These are phyloP conservation scores for Acleris holmiana DNA, from an alignment of 2,888 invertebrate genomes.

Conservation along the genomic window DNA sequence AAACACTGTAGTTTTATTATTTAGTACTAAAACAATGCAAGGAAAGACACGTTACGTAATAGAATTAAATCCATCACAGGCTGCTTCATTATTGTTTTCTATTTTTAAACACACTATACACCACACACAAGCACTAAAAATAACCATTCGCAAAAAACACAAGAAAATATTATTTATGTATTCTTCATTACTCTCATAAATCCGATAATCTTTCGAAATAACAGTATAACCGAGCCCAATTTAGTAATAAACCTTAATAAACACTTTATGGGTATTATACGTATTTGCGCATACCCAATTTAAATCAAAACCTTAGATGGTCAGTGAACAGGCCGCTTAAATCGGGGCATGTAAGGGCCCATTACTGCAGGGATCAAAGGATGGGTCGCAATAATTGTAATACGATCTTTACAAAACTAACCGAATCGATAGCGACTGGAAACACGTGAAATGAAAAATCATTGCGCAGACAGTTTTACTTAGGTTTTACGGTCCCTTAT, in stretches of 20 bases:
- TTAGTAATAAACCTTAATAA: not conserved
- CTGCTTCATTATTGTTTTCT: too few species aligned
- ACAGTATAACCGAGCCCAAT: not conserved
- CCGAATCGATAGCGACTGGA: constrained; percentile 8
- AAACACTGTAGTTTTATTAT: too few species aligned
- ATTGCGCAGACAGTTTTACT: not conserved
- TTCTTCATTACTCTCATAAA: not conserved
- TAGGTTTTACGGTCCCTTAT: not conserved
- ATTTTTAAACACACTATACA: too few species aligned
- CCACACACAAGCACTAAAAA: too few species aligned
- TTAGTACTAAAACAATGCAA: too few species aligned
- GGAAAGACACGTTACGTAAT: too few species aligned
- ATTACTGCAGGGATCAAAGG: constrained; percentile 23
- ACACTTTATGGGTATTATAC: not conserved
- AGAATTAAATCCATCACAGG: too few species aligned
- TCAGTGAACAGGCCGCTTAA: constrained; percentile 7
- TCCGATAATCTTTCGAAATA: not conserved
- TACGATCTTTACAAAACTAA: constrained; percentile 13
- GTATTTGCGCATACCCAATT: too few species aligned
- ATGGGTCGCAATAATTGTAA: constrained; percentile 14
- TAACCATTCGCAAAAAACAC: not conserved
- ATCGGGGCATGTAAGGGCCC: constrained; percentile 4
- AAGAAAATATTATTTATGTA: not conserved
- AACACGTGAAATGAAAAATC: constrained; percentile 26
- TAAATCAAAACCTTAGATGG: not conserved